phyloP scores from a whole-genome alignment of 2,113 vertebrate species.

The Synodontis membranacea region DNA sequence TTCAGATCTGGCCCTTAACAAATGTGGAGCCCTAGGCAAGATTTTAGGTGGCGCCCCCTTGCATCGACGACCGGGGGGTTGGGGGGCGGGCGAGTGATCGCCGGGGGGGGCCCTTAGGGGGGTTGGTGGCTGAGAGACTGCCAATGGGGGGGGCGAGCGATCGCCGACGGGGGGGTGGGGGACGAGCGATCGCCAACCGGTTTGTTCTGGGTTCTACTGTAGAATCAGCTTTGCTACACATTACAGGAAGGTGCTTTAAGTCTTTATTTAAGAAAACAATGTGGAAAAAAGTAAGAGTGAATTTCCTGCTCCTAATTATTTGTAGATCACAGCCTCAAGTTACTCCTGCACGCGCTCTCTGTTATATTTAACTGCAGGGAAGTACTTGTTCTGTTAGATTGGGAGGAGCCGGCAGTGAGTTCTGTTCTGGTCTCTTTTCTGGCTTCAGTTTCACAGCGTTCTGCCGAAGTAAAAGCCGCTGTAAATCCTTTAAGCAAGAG shows the following conservation, averaged over 20 bases:
- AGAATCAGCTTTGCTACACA: neutral
- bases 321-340: neutral
- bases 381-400: slow-evolving; percentile 24
- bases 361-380: neutral
- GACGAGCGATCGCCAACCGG: too few relatives aligned
- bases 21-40: too few relatives aligned
- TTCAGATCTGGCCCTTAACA: too few relatives aligned
- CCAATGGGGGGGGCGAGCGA: too few relatives aligned
- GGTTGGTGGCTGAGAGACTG: too few relatives aligned
- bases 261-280: neutral
- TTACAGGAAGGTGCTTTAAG: neutral
- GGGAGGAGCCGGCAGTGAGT: slow-evolving; percentile 10
- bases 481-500: slow-evolving; percentile 31
- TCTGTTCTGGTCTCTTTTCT: slow-evolving; percentile 3
- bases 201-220: too few relatives aligned
- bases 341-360: neutral
- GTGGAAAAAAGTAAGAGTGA: neutral
- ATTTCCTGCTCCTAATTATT: neutral
- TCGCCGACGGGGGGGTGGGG: too few relatives aligned
- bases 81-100: too few relatives aligned
- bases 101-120: too few relatives aligned
- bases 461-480: slow-evolving; percentile 23
- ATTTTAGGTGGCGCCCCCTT: too few relatives aligned
- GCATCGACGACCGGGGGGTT: too few relatives aligned
- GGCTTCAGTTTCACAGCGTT: slow-evolving; percentile 5